A percentile compares a stretch with the other conserved stretches of the same genome.
These are phyloP conservation scores for Standfussiana lucernea DNA, from an alignment of 2,888 invertebrate species.

Conservation along the genomic window DNA sequence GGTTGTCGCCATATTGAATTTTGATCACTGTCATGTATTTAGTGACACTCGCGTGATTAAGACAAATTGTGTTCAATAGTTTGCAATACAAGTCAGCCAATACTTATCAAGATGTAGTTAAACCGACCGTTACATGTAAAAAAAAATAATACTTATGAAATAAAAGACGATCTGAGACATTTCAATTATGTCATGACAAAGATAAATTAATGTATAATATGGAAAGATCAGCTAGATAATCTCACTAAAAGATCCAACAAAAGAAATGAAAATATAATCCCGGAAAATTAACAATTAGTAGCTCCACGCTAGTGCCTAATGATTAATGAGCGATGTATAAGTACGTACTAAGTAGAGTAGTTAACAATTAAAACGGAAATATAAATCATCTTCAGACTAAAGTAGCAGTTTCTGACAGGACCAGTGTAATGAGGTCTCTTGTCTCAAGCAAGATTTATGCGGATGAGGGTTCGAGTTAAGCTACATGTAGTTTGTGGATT, in stretches of 20 bases:
- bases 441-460: not conserved
- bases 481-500: not conserved
- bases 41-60: too few species aligned
- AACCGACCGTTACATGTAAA: not conserved
- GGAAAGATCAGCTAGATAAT: not conserved
- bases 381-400: conserved; percentile 44
- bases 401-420: conserved; percentile 12
- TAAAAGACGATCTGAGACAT: not conserved
- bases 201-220: not conserved
- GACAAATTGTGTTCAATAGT: not conserved
- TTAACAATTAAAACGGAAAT: conserved; percentile 48
- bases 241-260: not conserved
- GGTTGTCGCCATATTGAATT: too few species aligned
- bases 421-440: conserved; percentile 11
- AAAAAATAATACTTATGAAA: not conserved
- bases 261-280: not conserved
- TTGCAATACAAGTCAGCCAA: too few species aligned
- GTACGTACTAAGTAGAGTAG: conserved; percentile 34
- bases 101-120: not conserved
- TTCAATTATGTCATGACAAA: not conserved
- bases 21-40: too few species aligned
- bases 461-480: not conserved
- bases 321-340: conserved; percentile 40
- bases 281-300: conserved; percentile 32
- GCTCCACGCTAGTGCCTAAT: not conserved